Evolutionary conservation across 2,888 invertebrate species (phyloP), one percentile per base, ranked within the genome.

Genomic region (Lissonota sp.): DNA sequence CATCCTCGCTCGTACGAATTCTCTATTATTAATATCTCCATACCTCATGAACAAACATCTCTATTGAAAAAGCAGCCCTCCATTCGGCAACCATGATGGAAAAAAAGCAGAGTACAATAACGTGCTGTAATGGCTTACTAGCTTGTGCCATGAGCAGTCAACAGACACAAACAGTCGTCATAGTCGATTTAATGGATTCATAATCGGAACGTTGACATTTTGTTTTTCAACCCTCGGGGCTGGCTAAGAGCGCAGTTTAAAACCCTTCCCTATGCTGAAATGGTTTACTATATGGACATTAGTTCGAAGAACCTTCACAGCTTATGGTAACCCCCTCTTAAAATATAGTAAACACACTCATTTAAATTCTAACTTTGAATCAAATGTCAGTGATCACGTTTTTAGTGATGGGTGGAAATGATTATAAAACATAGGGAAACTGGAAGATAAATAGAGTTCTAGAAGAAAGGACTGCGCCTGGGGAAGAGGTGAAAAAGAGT

Each of bases 151-250:
- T 5, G 44, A 12, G 55, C 57, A 73, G 63, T 73, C 55, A 64
- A 64, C 44, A 12, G 62, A n/a, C 44, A 79, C 6, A 49, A 40
- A 4, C 16, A 40, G 55, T 58, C 60, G 39, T 63, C 57, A 57
- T 73, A 46, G 73, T 58, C 37, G 42, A 51, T 69, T 67, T 57
- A 67, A 79, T 67, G 16, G 62, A 78, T 37, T 57, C 53, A 39
- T 73, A 44, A 73, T 57, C 49, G 55, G 6, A 40, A 53, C 60
- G 39, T 62, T 62, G 55, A 12, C 63, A 55, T 73, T 73, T 6
- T n/a, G n/a, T n/a, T n/a, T n/a, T 58, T 39, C 16, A 16, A 7
- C 14, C 12, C 42, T 42, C 14, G 53, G 14, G 58, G 14, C 12
- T 62, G 40, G 8, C n/a, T n/a, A 62, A 62, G 42, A 60, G 58